These are phyloP conservation scores for Amphipyra berbera DNA, from an alignment of 2,888 invertebrate species.

Conservation along the genomic window DNA sequence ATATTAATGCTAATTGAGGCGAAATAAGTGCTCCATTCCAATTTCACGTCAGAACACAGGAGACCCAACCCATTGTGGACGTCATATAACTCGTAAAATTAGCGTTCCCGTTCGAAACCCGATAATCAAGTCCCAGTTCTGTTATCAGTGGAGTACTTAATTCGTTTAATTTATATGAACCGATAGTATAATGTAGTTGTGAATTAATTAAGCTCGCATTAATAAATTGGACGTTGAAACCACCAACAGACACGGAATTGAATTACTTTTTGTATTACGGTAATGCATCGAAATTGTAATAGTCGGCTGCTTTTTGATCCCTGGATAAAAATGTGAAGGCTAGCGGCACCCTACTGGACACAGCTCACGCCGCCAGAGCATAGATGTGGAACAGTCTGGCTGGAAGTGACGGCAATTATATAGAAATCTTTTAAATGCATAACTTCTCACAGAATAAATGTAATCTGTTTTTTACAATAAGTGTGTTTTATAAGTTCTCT, in stretches of 20 bases:
- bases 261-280: conserved; percentile 76
- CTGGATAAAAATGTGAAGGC: conserved; percentile 74
- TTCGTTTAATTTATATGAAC: conserved; percentile 70
- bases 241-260: conserved; percentile 72
- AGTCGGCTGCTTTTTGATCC: conserved; percentile 78
- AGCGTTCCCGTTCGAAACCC: conserved; percentile 58
- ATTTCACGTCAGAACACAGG: conserved; percentile 50
- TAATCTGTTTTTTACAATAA: too few species aligned
- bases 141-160: conserved; percentile 67
- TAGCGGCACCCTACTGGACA: conserved; percentile 71
- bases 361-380: neutral
- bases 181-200: conserved; percentile 66
- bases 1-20: conserved; percentile 45
- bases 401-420: conserved; percentile 34
- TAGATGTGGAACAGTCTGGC: conserved; percentile 35
- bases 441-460: too few species aligned
- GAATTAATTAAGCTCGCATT: conserved; percentile 75
- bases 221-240: conserved; percentile 76
- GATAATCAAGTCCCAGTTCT: conserved; percentile 62
- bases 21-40: conserved; percentile 36
- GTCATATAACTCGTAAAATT: conserved; percentile 51
- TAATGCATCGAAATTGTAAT: conserved; percentile 78
- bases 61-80: conserved; percentile 47
- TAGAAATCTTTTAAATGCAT: too few species aligned
- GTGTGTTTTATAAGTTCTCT: too few species aligned